Conservation (phyloP, 2,797 vertebrate genomes). For the Meda fulgida region DNA sequence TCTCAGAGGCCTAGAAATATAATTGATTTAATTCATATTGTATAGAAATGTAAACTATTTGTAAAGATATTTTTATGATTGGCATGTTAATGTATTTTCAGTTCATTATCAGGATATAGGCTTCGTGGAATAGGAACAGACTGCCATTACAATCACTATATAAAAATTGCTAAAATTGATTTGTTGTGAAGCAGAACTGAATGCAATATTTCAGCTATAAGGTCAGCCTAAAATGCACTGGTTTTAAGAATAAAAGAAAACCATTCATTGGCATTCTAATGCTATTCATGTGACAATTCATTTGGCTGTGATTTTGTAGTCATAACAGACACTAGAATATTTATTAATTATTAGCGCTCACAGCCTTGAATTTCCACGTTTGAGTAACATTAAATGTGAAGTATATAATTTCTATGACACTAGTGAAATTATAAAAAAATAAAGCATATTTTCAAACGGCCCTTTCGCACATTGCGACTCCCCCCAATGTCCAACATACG, state of each 20-base stretch:
- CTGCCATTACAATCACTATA: slow-evolving; percentile 67
- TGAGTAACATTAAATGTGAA: neutral
- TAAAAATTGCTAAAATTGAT: slow-evolving; percentile 49
- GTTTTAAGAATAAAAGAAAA: slow-evolving; percentile 6
- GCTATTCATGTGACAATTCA: neutral
- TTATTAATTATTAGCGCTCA: neutral
- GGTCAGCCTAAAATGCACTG: neutral
- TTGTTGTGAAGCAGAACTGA: neutral
- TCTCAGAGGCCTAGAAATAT: slow-evolving; percentile 42
- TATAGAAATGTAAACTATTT: slow-evolving; percentile 85
- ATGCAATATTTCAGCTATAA: neutral
- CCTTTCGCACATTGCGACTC: no score
- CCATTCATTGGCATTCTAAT: neutral
- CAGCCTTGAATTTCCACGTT: neutral
- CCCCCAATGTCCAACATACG: no score
- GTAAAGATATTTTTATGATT: slow-evolving; percentile 83
- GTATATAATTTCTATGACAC: no score
- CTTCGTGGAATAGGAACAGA: slow-evolving; percentile 60
- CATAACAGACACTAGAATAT: neutral
- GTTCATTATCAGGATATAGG: slow-evolving; percentile 71
- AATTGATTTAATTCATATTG: slow-evolving; percentile 70
- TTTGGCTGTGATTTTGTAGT: neutral
- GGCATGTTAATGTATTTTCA: slow-evolving; percentile 81
- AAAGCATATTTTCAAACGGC: no score
- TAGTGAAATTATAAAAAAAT: no score